Conservation (phyloP, 53 echinoderm and acorn worm genomes). For the Arbacia lixula region DNA sequence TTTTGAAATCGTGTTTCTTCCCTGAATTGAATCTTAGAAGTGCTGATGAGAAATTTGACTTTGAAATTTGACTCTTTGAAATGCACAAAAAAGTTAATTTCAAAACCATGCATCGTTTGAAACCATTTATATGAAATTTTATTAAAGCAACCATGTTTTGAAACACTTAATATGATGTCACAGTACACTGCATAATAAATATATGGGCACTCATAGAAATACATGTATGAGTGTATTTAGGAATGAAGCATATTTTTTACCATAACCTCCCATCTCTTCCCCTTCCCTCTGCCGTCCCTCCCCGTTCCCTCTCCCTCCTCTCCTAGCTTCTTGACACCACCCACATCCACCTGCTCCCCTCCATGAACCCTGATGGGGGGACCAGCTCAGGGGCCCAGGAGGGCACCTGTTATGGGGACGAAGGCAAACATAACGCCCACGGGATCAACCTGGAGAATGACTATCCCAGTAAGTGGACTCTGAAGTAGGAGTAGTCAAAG, state of each 20-base stretch:
- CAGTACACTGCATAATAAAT: neutral
- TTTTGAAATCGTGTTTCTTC: too few relatives aligned
- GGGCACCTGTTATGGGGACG: conserved; percentile 64
- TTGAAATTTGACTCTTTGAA: too few relatives aligned
- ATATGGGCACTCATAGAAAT: neutral
- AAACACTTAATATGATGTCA: too few relatives aligned
- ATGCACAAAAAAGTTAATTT: too few relatives aligned
- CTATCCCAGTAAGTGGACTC: conserved; percentile 79
- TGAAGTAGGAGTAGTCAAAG: neutral
- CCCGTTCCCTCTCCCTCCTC: neutral
- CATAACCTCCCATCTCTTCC: neutral
- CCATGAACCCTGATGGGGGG: conserved; percentile 86
- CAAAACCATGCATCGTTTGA: too few relatives aligned
- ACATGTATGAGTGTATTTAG: too few relatives aligned
- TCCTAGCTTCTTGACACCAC: conserved; percentile 78
- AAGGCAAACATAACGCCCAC: conserved; percentile 60
- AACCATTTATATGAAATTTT: too few relatives aligned
- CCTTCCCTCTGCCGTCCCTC: neutral
- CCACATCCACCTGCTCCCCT: conserved; percentile 82
- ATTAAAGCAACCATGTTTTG: too few relatives aligned
- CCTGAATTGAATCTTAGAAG: too few relatives aligned
- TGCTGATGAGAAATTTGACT: too few relatives aligned
- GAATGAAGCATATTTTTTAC: too few relatives aligned
- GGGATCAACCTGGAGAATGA: conserved; percentile 71
- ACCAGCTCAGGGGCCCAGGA: conserved; percentile 44